A percentile compares a stretch with the other conserved stretches of the same genome.
phyloP scores from a whole-genome alignment of 2,888 invertebrate species.

The Spisula subtruncata region DNA sequence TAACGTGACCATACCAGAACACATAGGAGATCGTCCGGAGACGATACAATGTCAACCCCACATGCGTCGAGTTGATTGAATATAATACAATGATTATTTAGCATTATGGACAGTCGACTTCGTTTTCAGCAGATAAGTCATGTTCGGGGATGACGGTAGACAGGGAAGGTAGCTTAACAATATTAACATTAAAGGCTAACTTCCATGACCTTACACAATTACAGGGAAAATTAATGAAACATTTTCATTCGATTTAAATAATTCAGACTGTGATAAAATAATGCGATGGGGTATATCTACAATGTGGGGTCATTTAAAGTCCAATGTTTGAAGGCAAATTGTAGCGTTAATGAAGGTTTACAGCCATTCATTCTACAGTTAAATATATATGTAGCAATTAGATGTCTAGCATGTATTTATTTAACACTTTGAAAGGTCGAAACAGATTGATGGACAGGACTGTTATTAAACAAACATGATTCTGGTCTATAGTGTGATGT shows the following conservation, averaged over 20 bases:
- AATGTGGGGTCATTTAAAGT: not conserved
- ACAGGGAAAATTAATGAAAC: conserved; percentile 10
- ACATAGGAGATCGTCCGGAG: not conserved
- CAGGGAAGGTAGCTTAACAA: not conserved
- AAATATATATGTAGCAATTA: not conserved
- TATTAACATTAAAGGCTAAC: not conserved
- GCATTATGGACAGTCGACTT: not conserved
- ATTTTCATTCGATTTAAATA: not conserved
- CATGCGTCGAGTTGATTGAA: not conserved
- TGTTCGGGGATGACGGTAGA: not conserved
- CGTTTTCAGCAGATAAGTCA: conserved; percentile 1
- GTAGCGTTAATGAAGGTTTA: not conserved
- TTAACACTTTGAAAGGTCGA: not conserved
- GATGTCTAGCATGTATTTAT: not conserved
- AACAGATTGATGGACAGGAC: no score
- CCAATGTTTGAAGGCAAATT: no score
- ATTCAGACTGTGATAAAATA: conserved; percentile 2
- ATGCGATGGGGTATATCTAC: not conserved
- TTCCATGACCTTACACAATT: conserved; percentile 15
- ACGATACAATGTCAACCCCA: not conserved
- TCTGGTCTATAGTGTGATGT: not conserved
- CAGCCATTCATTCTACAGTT: not conserved
- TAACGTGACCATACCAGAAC: not conserved
- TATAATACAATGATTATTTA: not conserved
- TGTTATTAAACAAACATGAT: not conserved